Conservation (phyloP, 1,140 invertebrate genomes). For the Drosophila rhopaloa region DNA sequence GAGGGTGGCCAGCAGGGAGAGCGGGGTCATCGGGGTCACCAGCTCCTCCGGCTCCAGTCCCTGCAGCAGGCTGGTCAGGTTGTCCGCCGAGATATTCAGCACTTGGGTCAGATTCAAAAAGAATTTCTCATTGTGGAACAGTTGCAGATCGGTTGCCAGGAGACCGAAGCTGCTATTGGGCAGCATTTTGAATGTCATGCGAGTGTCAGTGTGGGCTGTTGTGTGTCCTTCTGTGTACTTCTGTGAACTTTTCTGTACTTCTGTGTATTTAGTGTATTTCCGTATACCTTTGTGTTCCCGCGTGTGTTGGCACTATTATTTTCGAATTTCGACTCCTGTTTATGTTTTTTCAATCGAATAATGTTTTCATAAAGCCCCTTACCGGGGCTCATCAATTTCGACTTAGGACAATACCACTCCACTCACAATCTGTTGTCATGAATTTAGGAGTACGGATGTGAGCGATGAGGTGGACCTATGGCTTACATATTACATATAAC, state of each 20-base stretch:
- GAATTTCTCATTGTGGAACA: constrained; percentile 76
- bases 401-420: constrained; percentile 46
- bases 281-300: constrained; percentile 1
- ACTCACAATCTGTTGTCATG: constrained; percentile 48
- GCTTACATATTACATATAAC: too few species aligned
- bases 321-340: constrained; percentile 9
- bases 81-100: constrained; percentile 78
- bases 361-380: constrained; percentile 56
- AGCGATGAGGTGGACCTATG: constrained; percentile 9
- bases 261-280: too few species aligned
- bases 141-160: constrained; percentile 47
- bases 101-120: constrained; percentile 78
- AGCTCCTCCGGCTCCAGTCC: constrained; percentile 53
- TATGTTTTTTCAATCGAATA: constrained; percentile 30
- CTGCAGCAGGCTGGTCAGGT: constrained; percentile 72
- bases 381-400: constrained; percentile 59
- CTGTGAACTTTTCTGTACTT: too few species aligned
- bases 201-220: neutral
- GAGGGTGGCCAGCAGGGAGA: constrained; percentile 86
- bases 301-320: constrained; percentile 28
- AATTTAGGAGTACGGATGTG: constrained; percentile 23
- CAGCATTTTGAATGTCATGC: constrained; percentile 63
- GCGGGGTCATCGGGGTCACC: constrained; percentile 56
- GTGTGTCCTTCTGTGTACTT: constrained; percentile 2
- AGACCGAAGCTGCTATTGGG: constrained; percentile 43